Base-by-base conservation (phyloP, 1,140 invertebrate species). In the Doryteuthis pealeii region DNA sequence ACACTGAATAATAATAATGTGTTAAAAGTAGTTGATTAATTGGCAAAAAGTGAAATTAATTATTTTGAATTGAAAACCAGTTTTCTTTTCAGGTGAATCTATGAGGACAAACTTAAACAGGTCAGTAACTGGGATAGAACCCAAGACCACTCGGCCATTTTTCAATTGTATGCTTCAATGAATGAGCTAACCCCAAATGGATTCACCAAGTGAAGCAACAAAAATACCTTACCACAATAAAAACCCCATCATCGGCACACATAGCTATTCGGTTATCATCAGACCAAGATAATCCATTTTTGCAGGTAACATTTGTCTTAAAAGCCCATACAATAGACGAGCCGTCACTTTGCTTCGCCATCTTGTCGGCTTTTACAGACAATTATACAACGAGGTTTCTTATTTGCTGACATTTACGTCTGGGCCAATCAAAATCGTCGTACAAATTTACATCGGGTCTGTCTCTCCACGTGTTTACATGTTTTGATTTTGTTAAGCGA, bases 241-340 rank as follows among this genome's bases (percentile, higher is more conserved):
- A 68, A 30, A 68, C 66, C 18, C 66, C 66, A 32, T 68, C 66
- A 31, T 68, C 66, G 5, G 66, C 28, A 12, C 28, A 68, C 66
- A 68, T 68, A 12, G 66, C 66, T 12, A 68, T 68, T 22, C 66
- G 28, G 31, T 68, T 68, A 30, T 68, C 66, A 68, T 68, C 32
- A 8, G 66, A 68, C 66, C 66, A 68, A 32, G 66, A 30, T 68
- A 68, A 22, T 33, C 30, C 66, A 32, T 68, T 33, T 33, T 68
- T 68, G 26, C 54, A 62, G 18, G 54, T 62, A n/a, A 62, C 54
- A 62, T 62, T 62, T 6, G 54, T 62, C 26, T 62, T 62, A 62
- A 62, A 62, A 62, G 54, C 54, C 54, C 54, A 62, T 6, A 62
- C 54, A 22, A 62, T 62, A 62, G 54, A 62, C 18, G 54, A 62